These are phyloP conservation scores for Heliornis fulica DNA, from an alignment of 2,113 vertebrate genomes.

Conservation along the genomic window DNA sequence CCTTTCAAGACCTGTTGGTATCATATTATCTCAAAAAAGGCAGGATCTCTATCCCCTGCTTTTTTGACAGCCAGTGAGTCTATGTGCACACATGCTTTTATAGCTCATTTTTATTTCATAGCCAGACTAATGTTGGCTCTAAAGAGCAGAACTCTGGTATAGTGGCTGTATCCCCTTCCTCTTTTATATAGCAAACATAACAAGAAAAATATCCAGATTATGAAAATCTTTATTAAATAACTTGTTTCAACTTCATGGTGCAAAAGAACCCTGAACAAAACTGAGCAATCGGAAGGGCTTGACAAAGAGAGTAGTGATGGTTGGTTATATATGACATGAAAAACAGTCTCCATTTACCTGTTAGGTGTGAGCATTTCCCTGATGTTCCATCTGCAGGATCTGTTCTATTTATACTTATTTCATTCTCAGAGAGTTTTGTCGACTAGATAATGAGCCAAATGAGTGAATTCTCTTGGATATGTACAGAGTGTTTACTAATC, in stretches of 20 bases:
- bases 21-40: neutral
- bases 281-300: neutral
- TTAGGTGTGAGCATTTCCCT: neutral
- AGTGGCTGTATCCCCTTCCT: neutral
- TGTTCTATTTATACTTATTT: neutral
- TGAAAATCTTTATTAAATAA: neutral
- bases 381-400: neutral
- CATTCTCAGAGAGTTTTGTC: neutral
- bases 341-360: neutral
- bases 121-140: neutral
- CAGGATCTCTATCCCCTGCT: neutral
- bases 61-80: neutral
- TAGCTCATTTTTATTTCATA: neutral
- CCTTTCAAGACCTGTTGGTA: neutral
- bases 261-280: neutral
- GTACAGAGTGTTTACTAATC: neutral
- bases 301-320: neutral
- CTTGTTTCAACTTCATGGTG: neutral
- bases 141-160: neutral
- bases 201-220: neutral
- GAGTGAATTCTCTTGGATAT: neutral
- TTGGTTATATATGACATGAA: neutral
- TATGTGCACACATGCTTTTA: accelerated
- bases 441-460: neutral
- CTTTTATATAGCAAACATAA: neutral